Percentiles rank a stretch among this genome's conserved stretches.
phyloP scores from a whole-genome alignment of 92 coral and sea anemone species.

The Nematostella vectensis region DNA sequence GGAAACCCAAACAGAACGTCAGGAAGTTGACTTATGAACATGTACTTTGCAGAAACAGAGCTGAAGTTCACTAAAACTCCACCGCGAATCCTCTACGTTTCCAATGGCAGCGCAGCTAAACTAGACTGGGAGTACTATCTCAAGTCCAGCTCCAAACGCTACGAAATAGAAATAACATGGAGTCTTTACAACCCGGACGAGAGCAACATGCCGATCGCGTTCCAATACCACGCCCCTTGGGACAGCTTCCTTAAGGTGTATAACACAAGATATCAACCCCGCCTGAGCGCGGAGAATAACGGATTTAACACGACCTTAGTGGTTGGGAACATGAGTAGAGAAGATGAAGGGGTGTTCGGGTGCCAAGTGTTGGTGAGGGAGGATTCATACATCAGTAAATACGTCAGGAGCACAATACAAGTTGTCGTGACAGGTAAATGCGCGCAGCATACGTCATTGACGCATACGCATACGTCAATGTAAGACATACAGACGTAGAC shows the following conservation, averaged over 20 bases:
- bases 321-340: not conserved
- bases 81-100: constrained; percentile 1
- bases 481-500: too few species aligned
- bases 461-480: too few species aligned
- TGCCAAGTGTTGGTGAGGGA: not conserved
- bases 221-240: not conserved
- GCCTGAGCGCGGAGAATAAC: not conserved
- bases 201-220: not conserved
- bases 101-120: not conserved
- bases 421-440: not conserved
- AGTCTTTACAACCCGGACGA: not conserved
- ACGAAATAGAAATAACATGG: not conserved
- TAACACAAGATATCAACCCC: not conserved
- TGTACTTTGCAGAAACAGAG: not conserved
- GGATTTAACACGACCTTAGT: not conserved
- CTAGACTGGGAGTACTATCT: not conserved
- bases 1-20: too few species aligned
- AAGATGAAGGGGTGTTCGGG: not conserved
- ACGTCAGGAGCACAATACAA: not conserved
- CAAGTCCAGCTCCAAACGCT: not conserved
- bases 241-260: not conserved
- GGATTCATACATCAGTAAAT: not conserved
- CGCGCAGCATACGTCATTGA: too few species aligned
- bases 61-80: not conserved
- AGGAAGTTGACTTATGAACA: too few species aligned